Percentiles rank a stretch among this genome's conserved stretches.
These are phyloP conservation scores for Mionectes olivaceus DNA, from an alignment of 2,797 vertebrate genomes.

Conservation along the genomic window DNA sequence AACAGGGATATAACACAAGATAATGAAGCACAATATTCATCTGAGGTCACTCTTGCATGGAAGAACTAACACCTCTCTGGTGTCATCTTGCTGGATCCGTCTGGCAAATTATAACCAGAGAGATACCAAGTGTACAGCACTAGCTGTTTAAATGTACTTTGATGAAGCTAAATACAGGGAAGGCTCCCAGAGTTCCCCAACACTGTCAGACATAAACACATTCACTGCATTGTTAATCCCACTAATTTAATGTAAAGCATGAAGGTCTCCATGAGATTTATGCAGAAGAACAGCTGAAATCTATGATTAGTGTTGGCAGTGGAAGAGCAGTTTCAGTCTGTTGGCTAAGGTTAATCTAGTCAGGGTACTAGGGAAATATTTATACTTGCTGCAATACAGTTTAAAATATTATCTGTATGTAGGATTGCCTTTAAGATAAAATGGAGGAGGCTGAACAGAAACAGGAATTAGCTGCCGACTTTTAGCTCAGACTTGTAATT, in stretches of 20 bases:
- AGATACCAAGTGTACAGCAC: not conserved
- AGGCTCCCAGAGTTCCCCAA: not conserved
- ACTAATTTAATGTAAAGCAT: slow-evolving; percentile 32
- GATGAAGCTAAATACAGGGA: slow-evolving; percentile 29
- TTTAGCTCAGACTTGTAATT: slow-evolving; percentile 40
- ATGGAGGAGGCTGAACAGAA: not conserved
- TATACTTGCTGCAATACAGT: slow-evolving; percentile 30
- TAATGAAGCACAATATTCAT: slow-evolving; percentile 45
- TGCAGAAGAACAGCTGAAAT: slow-evolving; percentile 37
- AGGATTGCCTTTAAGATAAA: slow-evolving; percentile 31
- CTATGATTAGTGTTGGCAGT: slow-evolving; percentile 16
- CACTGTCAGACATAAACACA: slow-evolving; percentile 15
- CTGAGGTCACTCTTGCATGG: slow-evolving; percentile 33
- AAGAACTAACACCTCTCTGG: slow-evolving; percentile 33
- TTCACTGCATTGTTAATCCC: slow-evolving; percentile 57
- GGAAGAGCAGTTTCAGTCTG: slow-evolving; percentile 49
- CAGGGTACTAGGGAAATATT: slow-evolving; percentile 46
- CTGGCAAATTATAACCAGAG: slow-evolving; percentile 21
- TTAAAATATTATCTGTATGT: slow-evolving; percentile 31
- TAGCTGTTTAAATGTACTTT: slow-evolving; percentile 25
- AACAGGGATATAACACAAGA: not conserved
- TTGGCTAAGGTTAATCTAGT: slow-evolving; percentile 57
- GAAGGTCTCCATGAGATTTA: slow-evolving; percentile 41
- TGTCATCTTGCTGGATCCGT: not conserved
- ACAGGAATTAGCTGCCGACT: slow-evolving; percentile 3